Evolutionary conservation across 2,888 invertebrate species (phyloP).

Genomic region (Andrena bicolor): DNA sequence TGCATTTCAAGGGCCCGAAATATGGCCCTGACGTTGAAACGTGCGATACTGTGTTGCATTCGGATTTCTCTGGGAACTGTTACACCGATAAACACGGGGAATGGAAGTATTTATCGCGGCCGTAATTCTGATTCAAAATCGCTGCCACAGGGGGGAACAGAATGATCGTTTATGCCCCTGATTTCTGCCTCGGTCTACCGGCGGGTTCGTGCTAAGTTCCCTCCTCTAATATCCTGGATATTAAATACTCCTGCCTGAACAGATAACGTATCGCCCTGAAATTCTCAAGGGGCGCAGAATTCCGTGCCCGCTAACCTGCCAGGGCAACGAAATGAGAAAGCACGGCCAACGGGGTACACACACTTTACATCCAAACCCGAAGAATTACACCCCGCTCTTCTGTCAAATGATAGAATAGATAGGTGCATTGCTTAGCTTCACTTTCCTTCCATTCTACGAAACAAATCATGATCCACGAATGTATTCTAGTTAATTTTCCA

Average conservation of each 20-base stretch:
- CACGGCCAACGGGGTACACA: slow-evolving; percentile 28
- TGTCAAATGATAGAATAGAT: background rate
- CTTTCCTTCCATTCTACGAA: background rate
- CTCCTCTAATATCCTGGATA: slow-evolving; percentile 69
- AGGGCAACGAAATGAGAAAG: slow-evolving; percentile 46
- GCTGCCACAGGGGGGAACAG: slow-evolving; percentile 44
- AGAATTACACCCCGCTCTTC: slow-evolving; percentile 42
- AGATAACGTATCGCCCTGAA: slow-evolving; percentile 71
- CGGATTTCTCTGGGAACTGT: background rate
- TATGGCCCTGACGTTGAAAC: too few relatives aligned
- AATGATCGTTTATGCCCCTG: slow-evolving; percentile 55
- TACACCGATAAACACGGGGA: background rate
- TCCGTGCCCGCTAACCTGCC: slow-evolving; percentile 49
- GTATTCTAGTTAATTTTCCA: too few relatives aligned
- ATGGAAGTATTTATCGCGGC: slow-evolving; percentile 11
- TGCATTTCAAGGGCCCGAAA: too few relatives aligned
- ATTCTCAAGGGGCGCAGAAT: slow-evolving; percentile 68
- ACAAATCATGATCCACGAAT: too few relatives aligned
- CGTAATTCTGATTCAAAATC: slow-evolving; percentile 52
- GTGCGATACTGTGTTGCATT: too few relatives aligned
- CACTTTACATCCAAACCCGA: slow-evolving; percentile 39
- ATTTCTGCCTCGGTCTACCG: slow-evolving; percentile 47
- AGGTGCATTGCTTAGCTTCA: background rate
- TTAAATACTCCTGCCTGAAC: slow-evolving; percentile 68
- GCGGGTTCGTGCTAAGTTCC: slow-evolving; percentile 42